These are phyloP conservation scores for Drosophila lutescens DNA, from an alignment of 2,888 invertebrate genomes.

Conservation along the genomic window DNA sequence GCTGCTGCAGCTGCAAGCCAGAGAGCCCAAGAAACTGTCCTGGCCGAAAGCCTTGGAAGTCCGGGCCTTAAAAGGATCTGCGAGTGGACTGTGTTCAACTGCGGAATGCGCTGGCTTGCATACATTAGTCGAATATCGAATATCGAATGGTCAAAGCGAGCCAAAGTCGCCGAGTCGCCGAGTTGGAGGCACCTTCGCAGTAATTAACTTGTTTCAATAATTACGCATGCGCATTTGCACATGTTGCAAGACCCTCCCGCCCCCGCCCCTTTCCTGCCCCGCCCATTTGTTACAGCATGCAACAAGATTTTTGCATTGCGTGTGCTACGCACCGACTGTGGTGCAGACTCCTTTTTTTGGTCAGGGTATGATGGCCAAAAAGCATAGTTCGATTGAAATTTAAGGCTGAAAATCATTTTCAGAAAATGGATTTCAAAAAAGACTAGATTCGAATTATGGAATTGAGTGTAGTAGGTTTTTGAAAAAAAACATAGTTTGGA, in stretches of 20 bases:
- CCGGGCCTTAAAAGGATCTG: conserved; percentile 68
- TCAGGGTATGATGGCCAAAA: conserved; percentile 6
- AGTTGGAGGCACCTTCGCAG: conserved; percentile 67
- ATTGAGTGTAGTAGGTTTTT: too few species aligned
- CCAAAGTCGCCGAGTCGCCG: not conserved
- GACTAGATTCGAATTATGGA: too few species aligned
- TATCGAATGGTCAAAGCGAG: conserved; percentile 13
- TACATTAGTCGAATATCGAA: conserved; percentile 71
- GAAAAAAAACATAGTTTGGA: too few species aligned
- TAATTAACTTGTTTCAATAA: conserved; percentile 82
- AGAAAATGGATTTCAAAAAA: not conserved
- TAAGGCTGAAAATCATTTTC: not conserved
- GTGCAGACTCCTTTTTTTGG: not conserved
- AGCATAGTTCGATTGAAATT: not conserved
- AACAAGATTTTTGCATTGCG: conserved; percentile 82
- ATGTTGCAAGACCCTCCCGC: conserved; percentile 60
- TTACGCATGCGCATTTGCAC: conserved; percentile 81
- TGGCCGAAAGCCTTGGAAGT: conserved; percentile 39
- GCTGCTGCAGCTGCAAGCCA: conserved; percentile 63
- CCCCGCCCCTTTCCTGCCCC: conserved; percentile 29
- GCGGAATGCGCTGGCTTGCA: conserved; percentile 70
- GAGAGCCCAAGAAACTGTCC: conserved; percentile 8
- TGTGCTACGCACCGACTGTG: conserved; percentile 53
- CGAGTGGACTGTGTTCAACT: conserved; percentile 35
- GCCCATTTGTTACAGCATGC: conserved; percentile 36